Percentiles rank a stretch among this genome's conserved stretches.
Evolutionary conservation across 2,888 invertebrate species (phyloP).

Genomic region (Polyommatus iphigenia): DNA sequence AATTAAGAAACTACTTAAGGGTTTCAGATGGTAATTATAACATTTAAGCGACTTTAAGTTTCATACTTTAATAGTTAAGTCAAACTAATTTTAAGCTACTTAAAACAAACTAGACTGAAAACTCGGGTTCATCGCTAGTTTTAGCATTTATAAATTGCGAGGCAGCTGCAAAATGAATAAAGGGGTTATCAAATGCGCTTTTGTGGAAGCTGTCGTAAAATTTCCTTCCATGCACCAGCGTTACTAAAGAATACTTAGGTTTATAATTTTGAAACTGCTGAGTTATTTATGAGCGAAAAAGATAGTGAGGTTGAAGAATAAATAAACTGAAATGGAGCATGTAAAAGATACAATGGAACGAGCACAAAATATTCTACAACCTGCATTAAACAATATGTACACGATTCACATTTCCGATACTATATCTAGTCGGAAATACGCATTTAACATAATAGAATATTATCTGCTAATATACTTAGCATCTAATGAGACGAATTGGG

Average conservation of each 20-base stretch:
- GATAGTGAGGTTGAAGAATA: slow-evolving; percentile 23
- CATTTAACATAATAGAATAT: neutral
- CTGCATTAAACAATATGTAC: neutral
- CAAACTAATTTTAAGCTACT: neutral
- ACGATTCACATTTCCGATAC: too few relatives aligned
- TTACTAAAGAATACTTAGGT: slow-evolving; percentile 28
- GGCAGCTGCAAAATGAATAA: slow-evolving; percentile 33
- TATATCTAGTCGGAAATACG: neutral
- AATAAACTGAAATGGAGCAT: slow-evolving; percentile 16
- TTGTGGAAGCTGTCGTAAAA: slow-evolving; percentile 32
- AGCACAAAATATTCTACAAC: neutral
- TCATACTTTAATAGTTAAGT: slow-evolving; percentile 7
- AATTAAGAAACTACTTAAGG: neutral
- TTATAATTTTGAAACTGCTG: slow-evolving; percentile 29
- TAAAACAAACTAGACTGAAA: slow-evolving; percentile 23
- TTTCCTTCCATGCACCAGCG: slow-evolving; percentile 27
- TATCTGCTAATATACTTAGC: neutral
- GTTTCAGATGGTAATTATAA: neutral
- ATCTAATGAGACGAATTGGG: neutral
- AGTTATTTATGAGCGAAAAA: slow-evolving; percentile 22
- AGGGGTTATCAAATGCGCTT: slow-evolving; percentile 34
- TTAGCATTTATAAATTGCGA: slow-evolving; percentile 31
- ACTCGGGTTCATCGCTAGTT: neutral
- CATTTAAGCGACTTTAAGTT: neutral
- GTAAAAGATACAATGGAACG: neutral